These are phyloP conservation scores for Sternotherus odoratus DNA, from an alignment of 2,797 vertebrate genomes.

Conservation along the genomic window DNA sequence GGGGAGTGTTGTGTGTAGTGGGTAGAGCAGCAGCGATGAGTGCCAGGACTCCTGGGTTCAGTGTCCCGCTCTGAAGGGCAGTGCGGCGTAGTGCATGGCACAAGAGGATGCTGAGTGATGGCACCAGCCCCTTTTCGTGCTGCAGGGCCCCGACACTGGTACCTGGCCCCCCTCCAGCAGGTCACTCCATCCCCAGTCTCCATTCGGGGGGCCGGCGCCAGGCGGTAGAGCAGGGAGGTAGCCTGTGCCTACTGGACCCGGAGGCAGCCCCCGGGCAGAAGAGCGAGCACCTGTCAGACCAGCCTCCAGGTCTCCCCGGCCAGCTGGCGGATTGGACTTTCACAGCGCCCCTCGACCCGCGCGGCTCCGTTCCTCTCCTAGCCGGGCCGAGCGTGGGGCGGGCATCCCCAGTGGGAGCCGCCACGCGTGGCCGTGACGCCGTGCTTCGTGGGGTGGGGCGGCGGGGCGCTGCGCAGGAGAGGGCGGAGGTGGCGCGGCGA, in stretches of 20 bases:
- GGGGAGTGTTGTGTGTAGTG: neutral
- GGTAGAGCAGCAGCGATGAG: neutral
- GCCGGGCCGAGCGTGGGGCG: neutral
- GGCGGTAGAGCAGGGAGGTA: neutral
- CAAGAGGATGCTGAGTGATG: neutral
- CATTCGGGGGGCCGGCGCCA: neutral
- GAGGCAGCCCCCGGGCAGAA: neutral
- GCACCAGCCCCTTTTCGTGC: neutral
- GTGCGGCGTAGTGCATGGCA: neutral
- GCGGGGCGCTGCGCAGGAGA: neutral
- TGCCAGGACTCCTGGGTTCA: neutral
- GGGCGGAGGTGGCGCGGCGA: neutral
- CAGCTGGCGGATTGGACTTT: neutral
- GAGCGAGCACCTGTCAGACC: neutral
- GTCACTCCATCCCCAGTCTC: constrained; percentile 50
- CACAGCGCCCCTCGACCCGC: neutral
- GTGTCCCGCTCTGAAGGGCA: neutral
- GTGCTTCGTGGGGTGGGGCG: neutral
- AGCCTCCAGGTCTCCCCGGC: neutral
- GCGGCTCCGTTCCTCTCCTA: neutral
- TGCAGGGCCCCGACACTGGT: too few species aligned
- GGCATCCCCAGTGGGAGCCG: constrained; percentile 40
- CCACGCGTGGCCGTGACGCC: neutral
- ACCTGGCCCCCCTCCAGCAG: too few species aligned
- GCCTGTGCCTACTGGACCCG: neutral